Percentiles rank a stretch among this genome's conserved stretches.
phyloP scores from a whole-genome alignment of 2,888 invertebrate species.

The Tetrapedia diversipes region DNA sequence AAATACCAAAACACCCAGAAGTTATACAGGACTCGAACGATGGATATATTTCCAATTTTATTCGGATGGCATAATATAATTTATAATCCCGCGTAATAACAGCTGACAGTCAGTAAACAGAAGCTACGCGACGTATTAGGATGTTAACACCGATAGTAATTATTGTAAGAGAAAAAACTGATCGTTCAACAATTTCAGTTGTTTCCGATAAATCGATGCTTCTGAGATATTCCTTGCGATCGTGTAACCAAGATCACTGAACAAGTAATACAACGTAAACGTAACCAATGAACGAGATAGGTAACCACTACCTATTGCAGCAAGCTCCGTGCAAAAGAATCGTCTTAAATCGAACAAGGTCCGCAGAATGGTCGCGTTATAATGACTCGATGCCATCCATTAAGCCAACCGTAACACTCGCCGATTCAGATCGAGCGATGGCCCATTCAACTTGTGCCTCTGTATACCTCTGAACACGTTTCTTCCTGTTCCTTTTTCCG shows the following conservation, averaged over 20 bases:
- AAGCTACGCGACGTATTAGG: too few species aligned
- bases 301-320: too few species aligned
- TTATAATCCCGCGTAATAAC: too few species aligned
- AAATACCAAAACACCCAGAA: background rate
- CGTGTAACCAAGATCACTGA: background rate
- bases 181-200: background rate
- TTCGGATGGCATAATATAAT: too few species aligned
- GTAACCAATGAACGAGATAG: background rate
- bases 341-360: background rate
- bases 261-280: too few species aligned
- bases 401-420: background rate
- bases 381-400: conserved; percentile 4
- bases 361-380: background rate
- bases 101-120: too few species aligned
- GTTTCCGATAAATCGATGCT: background rate
- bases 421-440: background rate
- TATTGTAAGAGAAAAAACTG: background rate
- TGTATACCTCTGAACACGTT: background rate
- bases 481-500: conserved; percentile 4
- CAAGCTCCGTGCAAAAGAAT: background rate
- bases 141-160: too few species aligned
- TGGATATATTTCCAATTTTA: background rate
- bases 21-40: background rate
- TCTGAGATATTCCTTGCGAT: background rate
- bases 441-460: conserved; percentile 3